These are phyloP conservation scores for Hydroisotoma schaefferi DNA, from an alignment of 2,888 invertebrate species.

Conservation along the genomic window DNA sequence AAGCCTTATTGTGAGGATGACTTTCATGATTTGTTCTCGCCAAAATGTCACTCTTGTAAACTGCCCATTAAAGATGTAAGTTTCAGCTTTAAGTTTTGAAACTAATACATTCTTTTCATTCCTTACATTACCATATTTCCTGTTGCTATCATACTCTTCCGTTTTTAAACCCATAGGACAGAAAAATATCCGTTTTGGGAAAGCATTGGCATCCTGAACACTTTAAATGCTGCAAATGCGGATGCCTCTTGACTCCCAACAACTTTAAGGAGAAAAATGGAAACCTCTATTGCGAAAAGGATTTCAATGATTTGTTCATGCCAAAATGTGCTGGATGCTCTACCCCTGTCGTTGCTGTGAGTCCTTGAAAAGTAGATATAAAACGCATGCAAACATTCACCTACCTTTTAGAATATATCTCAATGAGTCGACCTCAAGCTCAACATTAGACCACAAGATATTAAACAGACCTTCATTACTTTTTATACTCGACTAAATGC, in stretches of 20 bases:
- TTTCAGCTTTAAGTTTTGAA: background rate
- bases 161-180: conserved; percentile 17
- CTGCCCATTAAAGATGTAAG: conserved; percentile 44
- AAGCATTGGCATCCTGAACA: conserved; percentile 38
- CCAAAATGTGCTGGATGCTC: conserved; percentile 45
- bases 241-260: conserved; percentile 31
- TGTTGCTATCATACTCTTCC: background rate
- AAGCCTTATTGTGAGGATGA: conserved; percentile 39
- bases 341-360: conserved; percentile 27
- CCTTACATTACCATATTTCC: background rate
- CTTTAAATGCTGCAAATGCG: conserved; percentile 43
- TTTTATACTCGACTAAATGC: no score
- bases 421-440: no score
- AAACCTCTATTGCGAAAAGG: conserved; percentile 40
- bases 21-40: conserved; percentile 43
- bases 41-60: conserved; percentile 44
- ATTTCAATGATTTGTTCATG: conserved; percentile 44
- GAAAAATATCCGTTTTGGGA: conserved; percentile 37
- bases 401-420: no score
- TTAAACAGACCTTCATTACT: no score
- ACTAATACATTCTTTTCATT: background rate
- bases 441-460: no score
- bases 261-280: conserved; percentile 42
- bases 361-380: no score
- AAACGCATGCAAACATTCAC: no score